Evolutionary conservation across 2,888 invertebrate genomes (phyloP).

Genomic region (Sclerodermus sp.): DNA sequence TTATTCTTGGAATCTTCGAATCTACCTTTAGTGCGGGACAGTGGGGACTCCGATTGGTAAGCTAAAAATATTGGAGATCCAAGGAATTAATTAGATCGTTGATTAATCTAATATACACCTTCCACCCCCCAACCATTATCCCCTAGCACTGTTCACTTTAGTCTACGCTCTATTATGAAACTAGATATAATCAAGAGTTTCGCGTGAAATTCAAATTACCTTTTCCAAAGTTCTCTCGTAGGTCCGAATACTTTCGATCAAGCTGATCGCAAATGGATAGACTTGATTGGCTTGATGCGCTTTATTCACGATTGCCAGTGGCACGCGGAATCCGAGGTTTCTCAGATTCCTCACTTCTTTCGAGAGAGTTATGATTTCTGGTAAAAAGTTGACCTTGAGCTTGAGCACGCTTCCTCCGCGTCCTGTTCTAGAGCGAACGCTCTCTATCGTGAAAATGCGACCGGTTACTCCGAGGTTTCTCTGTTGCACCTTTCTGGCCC

Average conservation of each 20-base stretch:
- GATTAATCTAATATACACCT: slow-evolving; percentile 23
- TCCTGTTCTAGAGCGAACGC: slow-evolving; percentile 74
- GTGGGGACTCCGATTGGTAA: slow-evolving; percentile 56
- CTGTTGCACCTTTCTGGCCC: slow-evolving; percentile 93
- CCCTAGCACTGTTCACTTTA: slow-evolving; percentile 30
- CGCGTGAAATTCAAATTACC: slow-evolving; percentile 62
- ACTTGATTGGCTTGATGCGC: slow-evolving; percentile 98
- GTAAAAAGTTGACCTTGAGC: slow-evolving; percentile 91
- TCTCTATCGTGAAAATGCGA: slow-evolving; percentile 91
- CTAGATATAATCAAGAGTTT: not conserved
- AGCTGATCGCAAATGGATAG: slow-evolving; percentile 97
- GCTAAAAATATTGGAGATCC: slow-evolving; percentile 51
- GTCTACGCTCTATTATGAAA: slow-evolving; percentile 9
- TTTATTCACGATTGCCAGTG: slow-evolving; percentile 96
- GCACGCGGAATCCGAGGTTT: slow-evolving; percentile 94
- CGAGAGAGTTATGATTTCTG: slow-evolving; percentile 96
- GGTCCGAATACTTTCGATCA: slow-evolving; percentile 95
- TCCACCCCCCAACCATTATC: slow-evolving; percentile 27
- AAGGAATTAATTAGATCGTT: slow-evolving; percentile 48
- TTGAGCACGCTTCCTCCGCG: slow-evolving; percentile 80
- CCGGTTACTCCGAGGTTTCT: slow-evolving; percentile 93
- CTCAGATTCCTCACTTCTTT: slow-evolving; percentile 98
- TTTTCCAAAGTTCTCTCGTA: slow-evolving; percentile 97
- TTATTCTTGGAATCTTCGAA: slow-evolving; percentile 39
- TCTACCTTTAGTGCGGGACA: slow-evolving; percentile 53